Conservation (phyloP, 2,113 vertebrate genomes). For the Lathamus discolor region DNA sequence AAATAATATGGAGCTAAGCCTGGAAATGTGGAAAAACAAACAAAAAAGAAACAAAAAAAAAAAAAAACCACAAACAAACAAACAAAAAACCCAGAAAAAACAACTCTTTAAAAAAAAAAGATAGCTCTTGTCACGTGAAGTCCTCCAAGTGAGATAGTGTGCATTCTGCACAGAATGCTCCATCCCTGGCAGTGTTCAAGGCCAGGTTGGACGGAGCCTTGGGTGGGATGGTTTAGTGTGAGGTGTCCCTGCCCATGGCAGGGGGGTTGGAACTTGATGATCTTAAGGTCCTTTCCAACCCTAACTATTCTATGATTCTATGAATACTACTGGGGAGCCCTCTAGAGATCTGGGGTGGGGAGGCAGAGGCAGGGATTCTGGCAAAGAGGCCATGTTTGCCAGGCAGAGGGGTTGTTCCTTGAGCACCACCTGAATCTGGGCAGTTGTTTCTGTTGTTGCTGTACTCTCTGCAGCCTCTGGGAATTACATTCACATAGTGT, state of each 20-base stretch:
- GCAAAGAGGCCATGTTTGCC: not conserved
- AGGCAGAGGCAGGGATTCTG: not conserved
- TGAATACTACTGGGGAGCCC: not conserved
- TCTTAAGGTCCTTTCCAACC: no score
- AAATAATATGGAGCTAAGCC: not conserved
- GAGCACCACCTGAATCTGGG: not conserved
- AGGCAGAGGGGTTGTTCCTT: rapidly evolving
- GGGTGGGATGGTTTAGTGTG: no score
- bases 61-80: not conserved
- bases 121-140: not conserved
- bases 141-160: not conserved
- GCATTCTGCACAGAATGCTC: not conserved
- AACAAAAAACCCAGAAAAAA: not conserved
- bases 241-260: no score
- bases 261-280: no score
- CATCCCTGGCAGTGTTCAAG: no score
- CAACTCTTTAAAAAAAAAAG: not conserved
- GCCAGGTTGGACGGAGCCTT: no score
- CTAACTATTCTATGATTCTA: no score
- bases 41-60: not conserved
- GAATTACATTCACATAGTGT: not conserved
- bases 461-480: not conserved
- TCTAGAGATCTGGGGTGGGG: not conserved
- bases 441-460: not conserved
- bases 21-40: not conserved